Evolutionary conservation across 2,888 invertebrate genomes (phyloP).

Genomic region (Steinernema scapterisci): DNA sequence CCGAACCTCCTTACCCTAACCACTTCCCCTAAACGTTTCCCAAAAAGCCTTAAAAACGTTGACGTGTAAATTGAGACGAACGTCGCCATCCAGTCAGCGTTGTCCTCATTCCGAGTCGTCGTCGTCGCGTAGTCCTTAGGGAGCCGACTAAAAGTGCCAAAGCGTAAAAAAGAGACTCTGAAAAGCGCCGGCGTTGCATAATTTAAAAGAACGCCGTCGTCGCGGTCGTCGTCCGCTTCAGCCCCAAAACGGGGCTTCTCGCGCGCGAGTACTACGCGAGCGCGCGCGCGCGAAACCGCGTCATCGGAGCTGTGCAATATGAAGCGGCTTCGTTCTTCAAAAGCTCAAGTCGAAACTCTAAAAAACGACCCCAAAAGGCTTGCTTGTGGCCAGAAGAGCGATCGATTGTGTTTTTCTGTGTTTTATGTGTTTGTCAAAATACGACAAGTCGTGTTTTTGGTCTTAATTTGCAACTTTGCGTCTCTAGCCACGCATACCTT

Average conservation of each 20-base stretch:
- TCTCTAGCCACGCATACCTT: too few species aligned
- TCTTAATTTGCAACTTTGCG: too few species aligned
- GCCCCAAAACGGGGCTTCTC: too few species aligned
- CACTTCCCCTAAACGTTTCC: too few species aligned
- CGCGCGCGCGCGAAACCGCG: constrained; percentile 5
- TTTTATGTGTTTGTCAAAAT: too few species aligned
- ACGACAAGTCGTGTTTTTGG: too few species aligned
- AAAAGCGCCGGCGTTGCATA: constrained; percentile 2
- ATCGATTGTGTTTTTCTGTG: too few species aligned
- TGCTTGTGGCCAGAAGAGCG: too few species aligned
- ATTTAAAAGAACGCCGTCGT: constrained; percentile 10
- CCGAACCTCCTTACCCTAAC: too few species aligned
- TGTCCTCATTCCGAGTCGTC: background rate
- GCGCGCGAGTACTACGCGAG: constrained; percentile 13
- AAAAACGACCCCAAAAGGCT: too few species aligned
- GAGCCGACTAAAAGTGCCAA: constrained; percentile 17
- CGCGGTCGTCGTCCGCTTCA: background rate
- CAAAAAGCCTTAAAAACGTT: too few species aligned
- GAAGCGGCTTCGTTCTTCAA: too few species aligned
- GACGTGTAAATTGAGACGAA: constrained; percentile 24
- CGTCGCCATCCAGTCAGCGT: background rate
- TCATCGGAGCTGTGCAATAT: background rate
- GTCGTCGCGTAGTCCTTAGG: background rate
- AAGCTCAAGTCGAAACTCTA: background rate
- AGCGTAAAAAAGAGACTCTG: constrained; percentile 1